Percentiles rank a stretch among this genome's conserved stretches.
phyloP scores from a whole-genome alignment of 64 coral and sea anemone species.

The Montipora foliosa region DNA sequence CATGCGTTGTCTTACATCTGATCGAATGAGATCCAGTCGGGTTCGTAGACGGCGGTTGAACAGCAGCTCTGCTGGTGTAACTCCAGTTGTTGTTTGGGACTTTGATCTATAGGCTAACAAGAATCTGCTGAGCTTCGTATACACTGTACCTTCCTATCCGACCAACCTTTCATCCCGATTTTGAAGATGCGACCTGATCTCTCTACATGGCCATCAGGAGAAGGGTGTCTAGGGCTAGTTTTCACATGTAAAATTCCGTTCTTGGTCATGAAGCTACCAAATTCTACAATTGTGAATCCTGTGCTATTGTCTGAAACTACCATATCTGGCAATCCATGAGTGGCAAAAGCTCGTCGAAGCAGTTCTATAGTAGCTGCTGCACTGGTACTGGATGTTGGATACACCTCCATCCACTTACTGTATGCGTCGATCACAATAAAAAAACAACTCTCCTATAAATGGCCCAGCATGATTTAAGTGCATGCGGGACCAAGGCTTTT shows the following conservation, averaged over 20 bases:
- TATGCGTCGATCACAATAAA: constrained; percentile 41
- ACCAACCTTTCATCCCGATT: too few relatives aligned
- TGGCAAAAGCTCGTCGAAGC: constrained; percentile 10
- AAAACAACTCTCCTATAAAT: constrained; percentile 55
- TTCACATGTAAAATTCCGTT: constrained; percentile 51
- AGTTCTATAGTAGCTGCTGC: constrained; percentile 18
- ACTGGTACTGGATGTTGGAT: constrained; percentile 4
- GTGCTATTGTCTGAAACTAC: constrained; percentile 57
- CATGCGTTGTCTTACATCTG: not conserved
- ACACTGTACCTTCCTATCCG: too few relatives aligned
- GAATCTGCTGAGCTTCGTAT: too few relatives aligned
- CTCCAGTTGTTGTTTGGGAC: too few relatives aligned
- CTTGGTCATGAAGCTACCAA: constrained; percentile 27
- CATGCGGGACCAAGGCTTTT: constrained; percentile 26
- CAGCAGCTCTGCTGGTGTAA: too few relatives aligned
- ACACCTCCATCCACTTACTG: constrained; percentile 48
- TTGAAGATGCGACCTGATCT: not conserved
- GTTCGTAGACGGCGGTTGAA: too few relatives aligned
- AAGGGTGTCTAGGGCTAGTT: not conserved
- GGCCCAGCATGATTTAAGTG: constrained; percentile 52
- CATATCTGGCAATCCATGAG: constrained; percentile 57
- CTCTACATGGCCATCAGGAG: not conserved
- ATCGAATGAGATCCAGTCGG: not conserved
- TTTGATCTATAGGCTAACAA: too few relatives aligned
- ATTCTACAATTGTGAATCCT: constrained; percentile 25